Evolutionary conservation across 1,140 invertebrate species (phyloP).

Genomic region (Ips nitidus): DNA sequence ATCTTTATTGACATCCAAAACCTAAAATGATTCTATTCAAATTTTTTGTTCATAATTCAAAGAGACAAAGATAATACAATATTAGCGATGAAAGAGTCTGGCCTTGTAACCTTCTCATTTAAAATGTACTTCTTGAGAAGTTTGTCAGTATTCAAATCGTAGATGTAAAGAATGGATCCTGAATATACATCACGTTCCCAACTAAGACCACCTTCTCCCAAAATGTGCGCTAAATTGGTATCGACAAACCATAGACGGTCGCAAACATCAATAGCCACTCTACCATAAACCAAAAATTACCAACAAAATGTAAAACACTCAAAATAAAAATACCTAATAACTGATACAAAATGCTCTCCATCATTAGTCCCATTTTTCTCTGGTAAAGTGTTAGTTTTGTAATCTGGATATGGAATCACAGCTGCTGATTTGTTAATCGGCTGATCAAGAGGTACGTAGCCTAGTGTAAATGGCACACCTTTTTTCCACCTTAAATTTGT

Average conservation of each 20-base stretch:
- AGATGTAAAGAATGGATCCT: conserved; percentile 65
- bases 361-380: conserved; percentile 49
- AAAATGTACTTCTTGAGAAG: conserved; percentile 65
- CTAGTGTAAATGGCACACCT: conserved; percentile 71
- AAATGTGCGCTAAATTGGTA: conserved; percentile 63
- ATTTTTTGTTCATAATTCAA: too few relatives aligned
- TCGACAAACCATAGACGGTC: conserved; percentile 74
- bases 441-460: conserved; percentile 62
- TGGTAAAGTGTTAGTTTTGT: conserved; percentile 62
- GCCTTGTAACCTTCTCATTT: conserved; percentile 64
- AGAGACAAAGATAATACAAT: conserved; percentile 38
- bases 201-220: conserved; percentile 36
- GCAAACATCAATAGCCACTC: conserved; percentile 66
- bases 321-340: conserved; percentile 47
- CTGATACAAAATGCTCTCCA: conserved; percentile 53
- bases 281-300: conserved; percentile 14
- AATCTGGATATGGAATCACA: conserved; percentile 70
- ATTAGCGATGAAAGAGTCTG: conserved; percentile 73
- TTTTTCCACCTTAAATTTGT: conserved; percentile 64
- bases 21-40: conserved; percentile 37
- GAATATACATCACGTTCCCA: conserved; percentile 58
- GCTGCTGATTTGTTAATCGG: conserved; percentile 60
- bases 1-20: conserved; percentile 67
- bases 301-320: too few relatives aligned
- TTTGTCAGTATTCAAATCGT: conserved; percentile 72